phyloP scores from a whole-genome alignment of 2,113 vertebrate genomes.

The Sinocyclocheilus rhinocerous region DNA sequence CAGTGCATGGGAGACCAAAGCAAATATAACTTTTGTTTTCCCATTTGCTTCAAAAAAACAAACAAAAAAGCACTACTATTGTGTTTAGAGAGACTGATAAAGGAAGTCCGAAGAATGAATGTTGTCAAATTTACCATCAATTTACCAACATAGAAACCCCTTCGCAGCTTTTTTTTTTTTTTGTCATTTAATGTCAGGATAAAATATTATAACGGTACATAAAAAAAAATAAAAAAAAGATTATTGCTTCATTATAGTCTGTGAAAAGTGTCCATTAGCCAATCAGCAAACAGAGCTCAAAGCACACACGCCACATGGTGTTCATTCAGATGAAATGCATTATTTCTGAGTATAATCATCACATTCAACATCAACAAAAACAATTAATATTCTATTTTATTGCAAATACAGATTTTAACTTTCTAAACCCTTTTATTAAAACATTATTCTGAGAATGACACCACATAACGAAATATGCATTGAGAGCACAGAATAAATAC shows the following conservation, averaged over 20 bases:
- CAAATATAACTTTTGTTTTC: too few species aligned
- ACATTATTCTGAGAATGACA: not conserved
- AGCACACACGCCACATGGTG: not conserved
- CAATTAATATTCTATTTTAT: constrained; percentile 17
- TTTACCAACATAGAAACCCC: too few species aligned
- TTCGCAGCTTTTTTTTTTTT: too few species aligned
- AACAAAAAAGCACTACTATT: too few species aligned
- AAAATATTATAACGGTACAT: too few species aligned
- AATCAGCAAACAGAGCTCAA: not conserved
- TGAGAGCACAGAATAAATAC: constrained; percentile 43
- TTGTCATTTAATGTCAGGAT: too few species aligned
- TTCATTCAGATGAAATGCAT: not conserved
- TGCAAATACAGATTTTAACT: constrained; percentile 2
- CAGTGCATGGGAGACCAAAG: too few species aligned
- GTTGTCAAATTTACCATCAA: too few species aligned
- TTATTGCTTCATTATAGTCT: not conserved
- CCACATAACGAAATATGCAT: not conserved
- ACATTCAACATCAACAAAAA: not conserved
- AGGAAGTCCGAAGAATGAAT: too few species aligned
- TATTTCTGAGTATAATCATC: not conserved
- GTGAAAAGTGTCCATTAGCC: not conserved
- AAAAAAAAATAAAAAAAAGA: too few species aligned
- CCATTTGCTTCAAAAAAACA: too few species aligned
- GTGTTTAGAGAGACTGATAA: too few species aligned
- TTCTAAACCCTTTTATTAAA: not conserved